Conservation (phyloP, 2,113 vertebrate genomes). For the Oryzias javanicus region DNA sequence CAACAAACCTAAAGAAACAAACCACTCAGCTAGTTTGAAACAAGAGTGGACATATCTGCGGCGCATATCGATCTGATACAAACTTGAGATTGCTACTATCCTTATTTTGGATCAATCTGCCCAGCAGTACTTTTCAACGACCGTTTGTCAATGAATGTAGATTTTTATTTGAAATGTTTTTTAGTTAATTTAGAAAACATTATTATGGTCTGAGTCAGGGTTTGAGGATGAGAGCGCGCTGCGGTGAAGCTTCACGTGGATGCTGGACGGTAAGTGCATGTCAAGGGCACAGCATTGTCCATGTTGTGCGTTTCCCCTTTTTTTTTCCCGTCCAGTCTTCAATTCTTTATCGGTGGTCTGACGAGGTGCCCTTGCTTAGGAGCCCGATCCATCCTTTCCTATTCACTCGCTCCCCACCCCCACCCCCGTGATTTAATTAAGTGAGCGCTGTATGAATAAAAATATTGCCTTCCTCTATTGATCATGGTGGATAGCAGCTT, state of each 20-base stretch:
- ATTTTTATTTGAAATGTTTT: too few species aligned
- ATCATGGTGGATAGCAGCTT: slow-evolving; percentile 84
- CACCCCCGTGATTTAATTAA: slow-evolving; percentile 96
- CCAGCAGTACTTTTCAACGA: too few species aligned
- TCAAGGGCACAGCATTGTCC: slow-evolving; percentile 26
- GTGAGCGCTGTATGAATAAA: slow-evolving; percentile 94
- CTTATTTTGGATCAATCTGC: too few species aligned
- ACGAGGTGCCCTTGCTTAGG: slow-evolving; percentile 63
- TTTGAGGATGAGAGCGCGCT: too few species aligned
- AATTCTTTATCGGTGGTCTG: slow-evolving; percentile 65
- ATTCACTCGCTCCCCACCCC: slow-evolving; percentile 2
- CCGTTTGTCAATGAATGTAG: too few species aligned
- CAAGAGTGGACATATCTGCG: too few species aligned
- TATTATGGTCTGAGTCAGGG: too few species aligned
- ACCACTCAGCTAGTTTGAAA: too few species aligned
- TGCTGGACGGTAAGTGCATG: not conserved
- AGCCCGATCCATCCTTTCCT: slow-evolving; percentile 16
- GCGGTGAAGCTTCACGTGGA: not conserved
- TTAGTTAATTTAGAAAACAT: too few species aligned
- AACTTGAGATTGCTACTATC: too few species aligned
- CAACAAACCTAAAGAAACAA: too few species aligned
- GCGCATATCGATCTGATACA: too few species aligned
- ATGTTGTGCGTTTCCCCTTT: slow-evolving; percentile 5
- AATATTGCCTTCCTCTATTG: slow-evolving; percentile 91
- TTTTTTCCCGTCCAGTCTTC: slow-evolving; percentile 29